These are phyloP conservation scores for Apotomis betuletana DNA, from an alignment of 2,888 invertebrate species.

Conservation along the genomic window DNA sequence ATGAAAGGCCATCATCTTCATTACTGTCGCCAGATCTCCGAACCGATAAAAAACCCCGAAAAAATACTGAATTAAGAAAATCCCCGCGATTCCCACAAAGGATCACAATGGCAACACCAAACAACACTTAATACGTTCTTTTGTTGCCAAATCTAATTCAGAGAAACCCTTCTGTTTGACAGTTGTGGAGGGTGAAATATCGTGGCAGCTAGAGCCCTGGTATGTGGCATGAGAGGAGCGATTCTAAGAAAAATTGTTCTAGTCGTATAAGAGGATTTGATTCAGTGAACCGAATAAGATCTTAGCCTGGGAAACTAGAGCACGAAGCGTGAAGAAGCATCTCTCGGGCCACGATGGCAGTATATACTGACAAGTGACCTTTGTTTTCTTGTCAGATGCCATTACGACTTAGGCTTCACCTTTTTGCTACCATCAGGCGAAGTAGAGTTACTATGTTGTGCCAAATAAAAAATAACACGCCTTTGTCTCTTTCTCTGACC, in stretches of 20 bases:
- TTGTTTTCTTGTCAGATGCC: too few relatives aligned
- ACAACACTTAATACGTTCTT: conserved; percentile 41
- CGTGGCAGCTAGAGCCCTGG: conserved; percentile 6
- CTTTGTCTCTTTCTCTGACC: too few relatives aligned
- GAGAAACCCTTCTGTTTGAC: conserved; percentile 39
- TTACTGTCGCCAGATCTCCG: conserved; percentile 15
- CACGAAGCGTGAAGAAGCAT: too few relatives aligned
- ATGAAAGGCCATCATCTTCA: not conserved
- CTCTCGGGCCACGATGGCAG: too few relatives aligned
- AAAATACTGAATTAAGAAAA: conserved; percentile 33
- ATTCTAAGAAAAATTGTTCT: not conserved
- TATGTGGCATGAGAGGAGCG: not conserved
- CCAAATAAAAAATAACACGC: too few relatives aligned
- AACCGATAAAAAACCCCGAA: conserved; percentile 17
- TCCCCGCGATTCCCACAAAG: conserved; percentile 19
- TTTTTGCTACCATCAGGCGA: too few relatives aligned
- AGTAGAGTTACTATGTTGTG: too few relatives aligned
- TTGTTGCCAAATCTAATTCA: conserved; percentile 40
- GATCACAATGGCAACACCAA: conserved; percentile 40
- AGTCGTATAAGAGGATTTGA: too few relatives aligned
- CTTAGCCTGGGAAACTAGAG: too few relatives aligned
- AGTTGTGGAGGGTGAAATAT: conserved; percentile 38
- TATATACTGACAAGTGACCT: too few relatives aligned
- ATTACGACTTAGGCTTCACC: too few relatives aligned
- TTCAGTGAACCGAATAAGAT: too few relatives aligned